Evolutionary conservation across 2,113 vertebrate genomes (phyloP).

Genomic region (Narcine bancroftii): DNA sequence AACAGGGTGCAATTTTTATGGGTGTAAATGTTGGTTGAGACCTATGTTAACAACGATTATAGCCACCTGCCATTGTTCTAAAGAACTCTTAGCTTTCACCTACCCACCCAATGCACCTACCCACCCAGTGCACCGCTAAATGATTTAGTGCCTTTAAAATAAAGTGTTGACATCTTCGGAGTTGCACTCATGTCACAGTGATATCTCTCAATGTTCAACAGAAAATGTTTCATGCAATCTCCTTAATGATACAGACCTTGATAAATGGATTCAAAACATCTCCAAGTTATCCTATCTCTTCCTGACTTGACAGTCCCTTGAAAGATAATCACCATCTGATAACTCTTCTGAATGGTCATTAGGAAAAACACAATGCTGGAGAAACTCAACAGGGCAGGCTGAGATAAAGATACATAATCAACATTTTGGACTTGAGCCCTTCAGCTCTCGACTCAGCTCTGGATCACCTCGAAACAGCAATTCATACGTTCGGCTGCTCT

Average conservation of each 20-base stretch:
- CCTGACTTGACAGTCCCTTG: background rate
- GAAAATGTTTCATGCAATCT: background rate
- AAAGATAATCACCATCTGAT: background rate
- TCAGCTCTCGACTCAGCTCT: too few species aligned
- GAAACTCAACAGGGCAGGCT: too few species aligned
- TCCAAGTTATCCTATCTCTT: background rate
- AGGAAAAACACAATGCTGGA: too few species aligned
- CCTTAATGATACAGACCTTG: background rate
- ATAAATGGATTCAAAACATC: background rate
- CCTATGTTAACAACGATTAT: background rate
- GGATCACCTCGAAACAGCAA: too few species aligned
- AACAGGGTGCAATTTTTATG: background rate
- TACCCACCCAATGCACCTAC: too few species aligned
- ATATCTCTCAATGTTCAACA: background rate
- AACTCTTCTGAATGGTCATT: background rate
- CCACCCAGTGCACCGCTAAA: background rate
- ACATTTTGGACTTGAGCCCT: too few species aligned
- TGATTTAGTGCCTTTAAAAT: background rate
- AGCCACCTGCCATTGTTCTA: too few species aligned
- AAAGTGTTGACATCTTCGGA: background rate
- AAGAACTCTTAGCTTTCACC: too few species aligned
- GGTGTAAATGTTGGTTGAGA: background rate
- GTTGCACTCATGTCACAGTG: background rate
- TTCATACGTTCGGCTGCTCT: too few species aligned
- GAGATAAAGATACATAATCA: too few species aligned